Evolutionary conservation across 53 echinoderm and acorn worm genomes (phyloP).

Genomic region (Echinarachnius parma): DNA sequence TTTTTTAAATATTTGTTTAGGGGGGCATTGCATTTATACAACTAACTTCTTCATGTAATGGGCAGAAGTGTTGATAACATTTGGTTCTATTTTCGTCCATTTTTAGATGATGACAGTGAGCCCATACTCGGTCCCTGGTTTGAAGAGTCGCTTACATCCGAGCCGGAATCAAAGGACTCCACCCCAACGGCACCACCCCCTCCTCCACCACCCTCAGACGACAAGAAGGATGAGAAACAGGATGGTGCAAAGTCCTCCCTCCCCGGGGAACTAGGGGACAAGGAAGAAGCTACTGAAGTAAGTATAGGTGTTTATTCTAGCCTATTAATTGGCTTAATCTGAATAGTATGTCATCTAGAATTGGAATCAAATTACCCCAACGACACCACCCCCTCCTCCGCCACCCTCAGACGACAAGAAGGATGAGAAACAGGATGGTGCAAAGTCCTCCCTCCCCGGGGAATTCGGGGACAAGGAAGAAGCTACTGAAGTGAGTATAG

Average conservation of each 20-base stretch:
- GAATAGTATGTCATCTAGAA: background rate
- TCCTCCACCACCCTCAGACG: constrained; percentile 69
- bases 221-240: constrained; percentile 66
- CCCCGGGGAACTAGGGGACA: constrained; percentile 65
- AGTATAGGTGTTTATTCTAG: no score
- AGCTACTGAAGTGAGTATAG: constrained; percentile 67
- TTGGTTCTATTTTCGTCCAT: background rate
- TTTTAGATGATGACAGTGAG: constrained; percentile 98
- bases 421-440: constrained; percentile 55
- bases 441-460: constrained; percentile 48
- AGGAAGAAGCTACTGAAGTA: constrained; percentile 86
- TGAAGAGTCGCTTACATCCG: constrained; percentile 87
- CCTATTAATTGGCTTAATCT: no score
- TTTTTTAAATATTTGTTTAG: no score
- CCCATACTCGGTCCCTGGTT: constrained; percentile 97
- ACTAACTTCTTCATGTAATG: no score
- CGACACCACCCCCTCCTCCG: constrained; percentile 77
- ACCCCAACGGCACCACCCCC: constrained; percentile 68
- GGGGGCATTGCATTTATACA: no score
- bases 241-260: constrained; percentile 47
- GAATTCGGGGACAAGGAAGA: constrained; percentile 83
- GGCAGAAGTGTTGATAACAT: no score
- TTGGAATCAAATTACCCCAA: no score
- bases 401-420: constrained; percentile 63
- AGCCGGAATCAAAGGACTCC: constrained; percentile 79